Evolutionary conservation across 35 echinoderm and acorn worm genomes (phyloP).

Genomic region (Anneissia japonica): DNA sequence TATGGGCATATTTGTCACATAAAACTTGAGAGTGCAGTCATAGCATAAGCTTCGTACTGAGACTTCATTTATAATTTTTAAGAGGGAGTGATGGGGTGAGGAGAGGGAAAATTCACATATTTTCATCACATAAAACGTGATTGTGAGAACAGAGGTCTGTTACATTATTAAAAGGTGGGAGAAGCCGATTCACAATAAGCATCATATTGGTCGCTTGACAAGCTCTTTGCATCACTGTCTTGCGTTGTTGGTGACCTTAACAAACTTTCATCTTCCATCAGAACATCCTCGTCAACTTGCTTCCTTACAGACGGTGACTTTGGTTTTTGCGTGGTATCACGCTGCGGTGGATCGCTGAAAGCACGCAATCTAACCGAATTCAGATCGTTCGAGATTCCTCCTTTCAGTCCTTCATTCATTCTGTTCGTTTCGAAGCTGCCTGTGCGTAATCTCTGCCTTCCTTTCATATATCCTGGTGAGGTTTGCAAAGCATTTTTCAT

Average conservation of each 20-base stretch:
- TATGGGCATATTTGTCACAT: too few relatives aligned
- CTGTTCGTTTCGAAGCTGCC: not conserved
- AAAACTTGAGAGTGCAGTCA: too few relatives aligned
- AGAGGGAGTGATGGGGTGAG: too few relatives aligned
- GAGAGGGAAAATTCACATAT: too few relatives aligned
- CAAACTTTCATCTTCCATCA: not conserved
- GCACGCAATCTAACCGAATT: not conserved
- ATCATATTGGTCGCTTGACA: not conserved
- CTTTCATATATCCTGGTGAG: not conserved
- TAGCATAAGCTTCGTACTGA: too few relatives aligned
- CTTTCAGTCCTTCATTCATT: too few relatives aligned
- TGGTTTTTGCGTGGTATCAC: too few relatives aligned
- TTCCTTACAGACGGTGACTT: not conserved
- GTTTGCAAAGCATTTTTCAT: not conserved
- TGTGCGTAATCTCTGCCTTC: not conserved
- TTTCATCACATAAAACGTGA: too few relatives aligned
- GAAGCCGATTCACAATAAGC: not conserved
- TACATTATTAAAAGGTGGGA: not conserved
- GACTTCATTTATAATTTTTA: too few relatives aligned
- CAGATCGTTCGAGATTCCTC: not conserved
- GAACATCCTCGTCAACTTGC: not conserved
- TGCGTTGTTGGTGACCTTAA: not conserved
- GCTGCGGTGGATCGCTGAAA: not conserved
- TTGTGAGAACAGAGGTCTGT: too few relatives aligned
- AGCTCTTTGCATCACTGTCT: not conserved